Evolutionary conservation across 2,888 invertebrate genomes (phyloP).

Genomic region (Himalopsyche anomala): DNA sequence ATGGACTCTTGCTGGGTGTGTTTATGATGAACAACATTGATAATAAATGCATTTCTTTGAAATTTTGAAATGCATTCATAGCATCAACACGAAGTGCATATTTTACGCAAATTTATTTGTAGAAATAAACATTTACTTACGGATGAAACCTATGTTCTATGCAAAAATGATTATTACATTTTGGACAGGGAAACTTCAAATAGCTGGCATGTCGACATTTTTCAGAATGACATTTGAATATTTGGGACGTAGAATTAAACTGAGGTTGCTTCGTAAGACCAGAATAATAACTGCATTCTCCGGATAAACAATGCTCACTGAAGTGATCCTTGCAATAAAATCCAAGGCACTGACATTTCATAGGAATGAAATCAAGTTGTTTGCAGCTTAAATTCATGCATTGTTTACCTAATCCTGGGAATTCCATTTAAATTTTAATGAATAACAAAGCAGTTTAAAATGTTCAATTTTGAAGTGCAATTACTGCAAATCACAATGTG

Average conservation of each 20-base stretch:
- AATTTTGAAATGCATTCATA: too few species aligned
- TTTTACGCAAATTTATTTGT: background rate
- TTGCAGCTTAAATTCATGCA: conserved; percentile 80
- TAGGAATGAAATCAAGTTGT: conserved; percentile 84
- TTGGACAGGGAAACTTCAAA: conserved; percentile 80
- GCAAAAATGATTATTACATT: conserved; percentile 83
- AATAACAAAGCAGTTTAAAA: background rate
- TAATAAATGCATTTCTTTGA: too few species aligned
- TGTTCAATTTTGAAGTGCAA: too few species aligned
- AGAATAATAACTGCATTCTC: conserved; percentile 71
- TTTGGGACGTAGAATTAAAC: conserved; percentile 71
- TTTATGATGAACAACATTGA: too few species aligned
- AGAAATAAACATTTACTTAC: conserved; percentile 70
- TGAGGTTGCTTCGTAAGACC: conserved; percentile 72
- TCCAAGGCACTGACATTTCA: conserved; percentile 80
- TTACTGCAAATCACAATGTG: background rate
- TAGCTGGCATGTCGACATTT: conserved; percentile 79
- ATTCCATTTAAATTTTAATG: conserved; percentile 78
- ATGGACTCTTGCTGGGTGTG: too few species aligned
- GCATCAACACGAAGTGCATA: too few species aligned
- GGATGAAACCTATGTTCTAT: conserved; percentile 80
- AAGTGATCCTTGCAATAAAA: conserved; percentile 84
- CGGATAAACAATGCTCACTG: conserved; percentile 76
- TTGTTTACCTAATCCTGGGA: conserved; percentile 83
- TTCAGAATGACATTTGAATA: conserved; percentile 77